Base-by-base conservation (phyloP, 30 jellyfish, hydroid and myxozoan species). In the Turritopsis dohrnii region DNA sequence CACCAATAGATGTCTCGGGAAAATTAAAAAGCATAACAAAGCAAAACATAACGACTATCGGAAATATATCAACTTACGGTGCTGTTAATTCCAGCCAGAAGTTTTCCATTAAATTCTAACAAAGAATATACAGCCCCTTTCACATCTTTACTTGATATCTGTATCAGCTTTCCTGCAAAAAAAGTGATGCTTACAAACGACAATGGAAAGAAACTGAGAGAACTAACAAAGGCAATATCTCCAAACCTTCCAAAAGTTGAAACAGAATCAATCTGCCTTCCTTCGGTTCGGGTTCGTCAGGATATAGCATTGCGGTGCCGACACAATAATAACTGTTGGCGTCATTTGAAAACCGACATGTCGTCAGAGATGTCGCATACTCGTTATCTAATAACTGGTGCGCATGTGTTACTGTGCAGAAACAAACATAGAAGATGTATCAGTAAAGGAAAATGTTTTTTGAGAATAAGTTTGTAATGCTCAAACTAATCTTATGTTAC, bases 211-310 rank as follows among this genome's bases (percentile, higher is more conserved):
- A 20, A 13, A 17, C 25, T 66, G 74, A 52, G 8, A n/a, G n/a
- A n/a, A n/a, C n/a, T n/a, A n/a, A n/a, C n/a, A n/a, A n/a, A n/a
- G n/a, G n/a, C n/a, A 18, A 74, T 54, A 41, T 41, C 9, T 41
- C 13, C 60, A 41, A 81, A 88, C 98, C 98, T 80, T 92, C 98
- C 31, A 84, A 84, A 53, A 92, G 87, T 29, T 92, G 96, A 73
- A 92, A 92, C 52, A 92, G 82, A 0, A 88, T 65, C 16, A 92
- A 77, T 26, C 93, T 66, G 23, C 98, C 98, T 28, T 76, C 87
- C 85, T 88, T 92, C 16, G 98, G 98, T 79, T 92, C 98, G 18
- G 98, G 85, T 53, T 92, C 98, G 30, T 92, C 98, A 0, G 95
- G 96, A 19, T 71, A 25, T 9, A 92, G 83, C 83, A 88, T 79